A percentile compares a stretch with the other conserved stretches of the same genome.
Conservation (phyloP, 2,888 invertebrate species). For the Esperia sulphurella region DNA sequence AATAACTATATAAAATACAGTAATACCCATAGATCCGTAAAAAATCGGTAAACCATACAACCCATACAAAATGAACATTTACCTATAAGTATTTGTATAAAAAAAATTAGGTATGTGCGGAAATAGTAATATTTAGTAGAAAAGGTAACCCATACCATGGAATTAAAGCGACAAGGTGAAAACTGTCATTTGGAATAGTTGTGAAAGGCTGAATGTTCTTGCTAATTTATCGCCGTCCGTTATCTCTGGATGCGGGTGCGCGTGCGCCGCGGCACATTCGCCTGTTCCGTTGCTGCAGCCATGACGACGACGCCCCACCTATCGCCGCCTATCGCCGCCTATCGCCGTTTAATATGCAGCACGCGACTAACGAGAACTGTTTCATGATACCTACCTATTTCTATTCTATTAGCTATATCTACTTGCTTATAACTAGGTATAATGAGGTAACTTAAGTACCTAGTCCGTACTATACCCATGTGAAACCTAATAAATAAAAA, state of each 20-base stretch:
- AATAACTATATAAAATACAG: too few species aligned
- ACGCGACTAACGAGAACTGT: constrained; percentile 58
- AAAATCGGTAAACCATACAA: too few species aligned
- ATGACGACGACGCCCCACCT: constrained; percentile 37
- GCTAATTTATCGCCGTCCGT: constrained; percentile 71
- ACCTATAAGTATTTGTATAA: neutral
- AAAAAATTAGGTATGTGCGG: neutral
- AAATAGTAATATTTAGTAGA: neutral
- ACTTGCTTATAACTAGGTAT: too few species aligned
- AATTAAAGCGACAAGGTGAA: constrained; percentile 60
- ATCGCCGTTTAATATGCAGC: constrained; percentile 56
- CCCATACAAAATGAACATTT: too few species aligned
- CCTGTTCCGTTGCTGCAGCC: constrained; percentile 21
- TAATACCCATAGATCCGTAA: too few species aligned
- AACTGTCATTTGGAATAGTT: constrained; percentile 51
- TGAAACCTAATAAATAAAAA: too few species aligned
- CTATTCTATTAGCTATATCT: neutral
- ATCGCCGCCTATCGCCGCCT: too few species aligned
- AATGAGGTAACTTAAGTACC: too few species aligned
- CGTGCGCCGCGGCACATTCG: constrained; percentile 39
- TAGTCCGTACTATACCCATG: too few species aligned
- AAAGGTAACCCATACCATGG: neutral
- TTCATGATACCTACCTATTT: neutral
- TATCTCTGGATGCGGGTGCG: constrained; percentile 72
- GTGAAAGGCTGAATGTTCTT: constrained; percentile 67